Conservation (phyloP, 2,888 invertebrate genomes). For the Priocnemis perturbator region DNA sequence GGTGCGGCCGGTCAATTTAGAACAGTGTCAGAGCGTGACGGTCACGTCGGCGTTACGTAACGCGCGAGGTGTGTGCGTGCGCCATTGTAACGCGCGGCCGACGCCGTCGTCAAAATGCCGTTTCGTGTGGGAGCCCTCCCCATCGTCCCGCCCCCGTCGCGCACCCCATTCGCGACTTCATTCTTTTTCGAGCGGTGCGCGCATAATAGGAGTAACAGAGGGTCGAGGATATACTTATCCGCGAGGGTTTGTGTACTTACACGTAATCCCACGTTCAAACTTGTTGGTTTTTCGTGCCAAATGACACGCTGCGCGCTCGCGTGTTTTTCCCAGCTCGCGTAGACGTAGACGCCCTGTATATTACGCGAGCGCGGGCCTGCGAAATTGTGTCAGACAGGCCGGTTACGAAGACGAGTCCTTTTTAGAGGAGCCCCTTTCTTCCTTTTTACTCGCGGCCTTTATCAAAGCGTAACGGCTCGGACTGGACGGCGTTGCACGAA, state of each 20-base stretch:
- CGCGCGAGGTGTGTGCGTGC: constrained; percentile 32
- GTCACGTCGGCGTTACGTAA: constrained; percentile 56
- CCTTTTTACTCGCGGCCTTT: constrained; percentile 57
- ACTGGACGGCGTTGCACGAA: constrained; percentile 44
- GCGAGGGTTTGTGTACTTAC: constrained; percentile 14
- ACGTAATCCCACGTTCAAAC: constrained; percentile 37
- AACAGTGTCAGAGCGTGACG: constrained; percentile 67
- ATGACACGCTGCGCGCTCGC: constrained; percentile 48
- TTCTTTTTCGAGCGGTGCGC: too few species aligned
- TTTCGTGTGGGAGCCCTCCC: constrained; percentile 14
- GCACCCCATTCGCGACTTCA: constrained; percentile 8
- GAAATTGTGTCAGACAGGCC: too few species aligned
- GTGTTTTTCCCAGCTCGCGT: constrained; percentile 28
- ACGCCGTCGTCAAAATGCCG: constrained; percentile 23
- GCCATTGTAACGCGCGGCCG: constrained; percentile 27
- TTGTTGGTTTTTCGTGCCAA: constrained; percentile 51
- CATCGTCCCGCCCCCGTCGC: constrained; percentile 24
- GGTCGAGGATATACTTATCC: constrained; percentile 21
- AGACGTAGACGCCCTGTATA: too few species aligned
- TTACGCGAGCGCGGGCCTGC: too few species aligned
- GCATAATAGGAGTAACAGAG: constrained; percentile 9
- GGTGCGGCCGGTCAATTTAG: constrained; percentile 66
- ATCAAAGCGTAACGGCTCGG: constrained; percentile 67
- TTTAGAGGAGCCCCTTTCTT: constrained; percentile 21
- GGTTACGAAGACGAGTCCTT: too few species aligned